Conservation (phyloP, 1,140 invertebrate species). For the Neoseiulus cucumeris region DNA sequence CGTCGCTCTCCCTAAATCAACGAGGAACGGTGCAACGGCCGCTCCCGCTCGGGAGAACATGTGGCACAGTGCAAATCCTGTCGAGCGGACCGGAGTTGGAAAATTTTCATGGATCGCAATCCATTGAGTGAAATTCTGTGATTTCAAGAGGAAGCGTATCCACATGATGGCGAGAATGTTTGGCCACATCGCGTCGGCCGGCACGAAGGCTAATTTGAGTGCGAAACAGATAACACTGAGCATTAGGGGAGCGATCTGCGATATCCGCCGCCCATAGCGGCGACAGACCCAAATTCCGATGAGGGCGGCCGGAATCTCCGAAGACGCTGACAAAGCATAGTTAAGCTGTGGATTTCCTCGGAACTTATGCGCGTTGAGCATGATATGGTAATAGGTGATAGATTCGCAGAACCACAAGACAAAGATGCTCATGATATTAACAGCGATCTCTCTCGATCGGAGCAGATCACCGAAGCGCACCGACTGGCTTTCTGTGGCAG, state of each 20-base stretch:
- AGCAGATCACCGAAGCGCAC: background rate
- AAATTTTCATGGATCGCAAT: conserved; percentile 4
- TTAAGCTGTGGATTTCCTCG: background rate
- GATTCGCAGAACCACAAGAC: background rate
- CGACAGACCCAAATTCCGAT: background rate
- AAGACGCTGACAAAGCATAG: background rate
- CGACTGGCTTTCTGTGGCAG: no score
- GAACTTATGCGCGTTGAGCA: conserved; percentile 1
- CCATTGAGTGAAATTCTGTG: conserved; percentile 2
- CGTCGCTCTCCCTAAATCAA: background rate
- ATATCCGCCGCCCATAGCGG: background rate
- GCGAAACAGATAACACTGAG: background rate
- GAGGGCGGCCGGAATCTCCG: background rate
- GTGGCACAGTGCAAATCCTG: background rate
- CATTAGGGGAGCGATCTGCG: background rate
- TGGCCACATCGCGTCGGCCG: background rate
- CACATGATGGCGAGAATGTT: background rate
- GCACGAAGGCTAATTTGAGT: background rate
- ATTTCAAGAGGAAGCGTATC: conserved; percentile 1
- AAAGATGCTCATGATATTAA: background rate
- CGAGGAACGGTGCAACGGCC: background rate
- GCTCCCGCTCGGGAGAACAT: background rate
- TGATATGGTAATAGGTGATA: background rate
- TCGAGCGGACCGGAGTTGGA: background rate
- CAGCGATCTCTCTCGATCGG: background rate